Evolutionary conservation across 2,113 vertebrate species (phyloP), one percentile per base, ranked within the genome.

Genomic region (Perccottus glenii): DNA sequence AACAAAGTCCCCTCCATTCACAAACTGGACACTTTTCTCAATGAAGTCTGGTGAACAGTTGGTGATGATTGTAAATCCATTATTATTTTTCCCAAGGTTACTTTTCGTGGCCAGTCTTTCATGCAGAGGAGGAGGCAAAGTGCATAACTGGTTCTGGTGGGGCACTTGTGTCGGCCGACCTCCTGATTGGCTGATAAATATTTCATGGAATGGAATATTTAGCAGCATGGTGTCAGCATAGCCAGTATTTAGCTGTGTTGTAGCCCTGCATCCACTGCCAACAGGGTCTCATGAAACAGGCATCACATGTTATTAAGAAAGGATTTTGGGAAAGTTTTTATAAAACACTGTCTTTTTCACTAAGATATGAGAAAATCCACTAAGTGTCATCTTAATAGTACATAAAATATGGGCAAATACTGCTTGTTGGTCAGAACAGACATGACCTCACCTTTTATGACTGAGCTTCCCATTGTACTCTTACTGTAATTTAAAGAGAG

Each of bases 111-210:
- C 19, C 10, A 2, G 51, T 67, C 61, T 40, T 73, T 61, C 67
- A 71, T 53, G 64, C 72, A 61, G 75, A 44, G 57, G 66, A 80
- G 68, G 19, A 60, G 57, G 56, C 61, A 59, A 48, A 51, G 56
- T 6, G 72, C 62, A 70, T 68, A 56, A 58, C 73, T 66, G 59
- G 58, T 73, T 69, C 44, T 51, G 44, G 56, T 49, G 47, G 35
- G 74, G 75, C 10, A 42, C 56, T 50, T 12, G 53, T 15, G 62
- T 60, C 73, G 44, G 56, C 19, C 66, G 19, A 27, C 19, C 19
- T 65, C 69, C 70, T 51, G 76, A 82, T 83, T 55, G 63, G 44
- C 66, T 44, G 16, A 79, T 87, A 11, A 77, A 83, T 82, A 82
- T 81, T 85, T 82, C 60, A 88, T 73, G 43, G 52, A 11, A 8